Base-by-base conservation (phyloP, 2,888 invertebrate species). In the Dermolepida albohirtum region DNA sequence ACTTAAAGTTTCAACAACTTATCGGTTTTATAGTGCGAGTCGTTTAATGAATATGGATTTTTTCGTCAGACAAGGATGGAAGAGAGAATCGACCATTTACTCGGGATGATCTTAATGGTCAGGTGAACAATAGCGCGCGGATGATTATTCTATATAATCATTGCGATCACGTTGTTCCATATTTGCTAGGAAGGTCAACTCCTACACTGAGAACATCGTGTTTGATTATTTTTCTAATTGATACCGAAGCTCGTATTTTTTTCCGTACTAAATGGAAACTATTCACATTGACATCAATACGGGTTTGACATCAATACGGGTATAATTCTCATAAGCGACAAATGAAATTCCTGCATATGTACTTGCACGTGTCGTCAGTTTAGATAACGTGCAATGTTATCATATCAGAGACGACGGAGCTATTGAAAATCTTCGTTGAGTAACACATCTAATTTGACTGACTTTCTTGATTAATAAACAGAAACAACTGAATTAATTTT, bases 211-310 rank as follows among this genome's bases (percentile, higher is more conserved):
- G 64, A 67, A 66, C 68, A 65, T 72, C 73, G 72, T 74, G 74
- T 73, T 74, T 74, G 74, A 74, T 74, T 74, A 72, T 73, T 74
- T 74, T 74, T 74, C 72, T 74, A 73, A 74, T 74, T 72, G 74
- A 67, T 69, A 68, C 70, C 55, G 64, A 68, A 55, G 67, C 49
- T 34, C 10, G 6, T 7, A 34, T 34, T 34, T 34, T 34, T 34
- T 22, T 34, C 6, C 4, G 34, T 6, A 34, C 6, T 34, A 34
- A 34, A 34, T 34, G 6, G 34, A 34, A n/a, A 34, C 34, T 34
- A 34, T 34, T 34, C 34, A 34, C 6, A n/a, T n/a, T 7, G 6
- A 34, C 34, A 34, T 34, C n/a, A n/a, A n/a, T n/a, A n/a, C n/a
- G n/a, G n/a, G n/a, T n/a, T n/a, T 34, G 34, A 34, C 34, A 34